These are phyloP conservation scores for Pocillopora grandis DNA, from an alignment of 92 coral and sea anemone species.

Conservation along the genomic window DNA sequence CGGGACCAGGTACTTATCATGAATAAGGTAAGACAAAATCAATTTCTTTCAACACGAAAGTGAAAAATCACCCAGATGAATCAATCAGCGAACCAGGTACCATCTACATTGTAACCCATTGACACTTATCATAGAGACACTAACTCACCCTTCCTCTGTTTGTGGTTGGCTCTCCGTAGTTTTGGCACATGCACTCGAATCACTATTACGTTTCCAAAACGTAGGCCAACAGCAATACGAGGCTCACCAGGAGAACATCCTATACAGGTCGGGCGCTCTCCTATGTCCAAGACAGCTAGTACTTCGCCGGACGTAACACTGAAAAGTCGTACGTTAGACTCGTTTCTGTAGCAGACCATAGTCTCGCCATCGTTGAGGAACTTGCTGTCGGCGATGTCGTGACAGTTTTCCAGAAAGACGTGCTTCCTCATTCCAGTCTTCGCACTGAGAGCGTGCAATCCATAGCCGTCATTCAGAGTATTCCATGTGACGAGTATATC, in stretches of 20 bases:
- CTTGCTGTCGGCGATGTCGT: conserved; percentile 18
- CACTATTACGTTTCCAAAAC: background rate
- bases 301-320: background rate
- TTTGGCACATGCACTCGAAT: background rate
- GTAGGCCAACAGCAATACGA: background rate
- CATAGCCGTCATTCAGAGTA: conserved; percentile 1
- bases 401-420: background rate
- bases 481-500: background rate
- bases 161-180: background rate
- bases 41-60: too few species aligned
- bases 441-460: background rate
- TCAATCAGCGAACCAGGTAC: too few species aligned
- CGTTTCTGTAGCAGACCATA: background rate
- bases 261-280: conserved; percentile 10
- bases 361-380: conserved; percentile 12
- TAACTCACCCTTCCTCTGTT: background rate
- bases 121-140: background rate
- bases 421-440: background rate
- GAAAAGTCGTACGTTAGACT: background rate
- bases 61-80: too few species aligned
- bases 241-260: background rate
- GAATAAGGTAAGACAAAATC: too few species aligned
- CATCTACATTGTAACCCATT: too few species aligned
- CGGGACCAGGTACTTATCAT: too few species aligned
- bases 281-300: conserved; percentile 8